phyloP scores from a whole-genome alignment of 2,888 invertebrate genomes.

The Amphipoea lucens region DNA sequence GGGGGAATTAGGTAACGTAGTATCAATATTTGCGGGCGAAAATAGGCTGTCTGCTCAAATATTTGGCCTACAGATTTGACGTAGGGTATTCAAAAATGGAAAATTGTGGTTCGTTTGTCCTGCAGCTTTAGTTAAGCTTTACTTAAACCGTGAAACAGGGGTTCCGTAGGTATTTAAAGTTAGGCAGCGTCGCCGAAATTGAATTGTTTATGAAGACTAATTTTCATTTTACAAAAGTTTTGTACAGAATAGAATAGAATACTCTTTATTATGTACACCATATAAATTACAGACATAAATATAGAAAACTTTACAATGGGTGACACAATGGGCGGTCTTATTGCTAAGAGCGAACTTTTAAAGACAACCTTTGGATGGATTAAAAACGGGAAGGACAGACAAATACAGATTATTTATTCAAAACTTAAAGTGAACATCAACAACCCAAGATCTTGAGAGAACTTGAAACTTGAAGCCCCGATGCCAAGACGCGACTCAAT shows the following conservation, averaged over 20 bases:
- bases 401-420: too few relatives aligned
- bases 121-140: slow-evolving; percentile 6
- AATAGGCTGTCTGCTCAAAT: slow-evolving; percentile 22
- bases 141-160: not conserved
- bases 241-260: slow-evolving; percentile 14
- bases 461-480: slow-evolving; percentile 23
- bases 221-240: slow-evolving; percentile 18
- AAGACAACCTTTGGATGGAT: too few relatives aligned
- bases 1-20: slow-evolving; percentile 17
- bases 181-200: not conserved
- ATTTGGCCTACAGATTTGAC: slow-evolving; percentile 13
- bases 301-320: too few relatives aligned
- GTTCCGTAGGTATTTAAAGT: not conserved
- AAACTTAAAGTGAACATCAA: slow-evolving; percentile 46
- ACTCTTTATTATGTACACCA: too few relatives aligned
- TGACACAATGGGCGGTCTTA: too few relatives aligned
- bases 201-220: slow-evolving; percentile 30
- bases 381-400: too few relatives aligned
- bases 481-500: slow-evolving; percentile 7
- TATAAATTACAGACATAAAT: too few relatives aligned
- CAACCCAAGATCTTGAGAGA: slow-evolving; percentile 16
- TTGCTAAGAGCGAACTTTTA: too few relatives aligned
- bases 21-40: slow-evolving; percentile 31
- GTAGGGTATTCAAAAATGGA: slow-evolving; percentile 5
- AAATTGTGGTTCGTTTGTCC: not conserved